Conservation (phyloP, 2,888 invertebrate genomes). For the Agriotes lineatus region DNA sequence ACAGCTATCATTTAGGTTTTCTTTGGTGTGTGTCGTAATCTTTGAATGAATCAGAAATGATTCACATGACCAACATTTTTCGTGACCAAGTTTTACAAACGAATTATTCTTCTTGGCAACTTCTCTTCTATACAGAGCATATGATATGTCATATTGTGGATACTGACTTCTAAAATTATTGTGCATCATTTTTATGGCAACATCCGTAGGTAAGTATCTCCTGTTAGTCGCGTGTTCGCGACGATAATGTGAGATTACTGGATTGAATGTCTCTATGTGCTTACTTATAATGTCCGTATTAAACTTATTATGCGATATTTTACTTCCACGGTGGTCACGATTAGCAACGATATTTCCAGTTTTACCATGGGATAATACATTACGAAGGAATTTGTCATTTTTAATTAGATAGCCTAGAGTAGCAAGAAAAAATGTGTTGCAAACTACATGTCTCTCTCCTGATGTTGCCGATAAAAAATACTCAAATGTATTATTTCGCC, state of each 20-base stretch:
- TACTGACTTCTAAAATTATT: background rate
- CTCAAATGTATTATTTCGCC: no score
- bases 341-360: no score
- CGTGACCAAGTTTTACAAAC: conserved; percentile 6
- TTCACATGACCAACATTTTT: conserved; percentile 11
- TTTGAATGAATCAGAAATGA: background rate
- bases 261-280: conserved; percentile 7
- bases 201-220: conserved; percentile 11
- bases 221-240: background rate
- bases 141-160: background rate
- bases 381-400: no score
- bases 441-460: no score
- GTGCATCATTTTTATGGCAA: background rate
- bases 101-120: conserved; percentile 1
- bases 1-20: background rate
- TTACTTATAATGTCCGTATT: background rate
- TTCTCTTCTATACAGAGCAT: background rate
- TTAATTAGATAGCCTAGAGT: no score
- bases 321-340: background rate
- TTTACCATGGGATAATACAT: no score
- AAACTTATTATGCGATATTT: background rate
- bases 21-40: background rate
- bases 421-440: no score
- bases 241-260: background rate
- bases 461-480: no score